phyloP scores from a whole-genome alignment of 2,797 vertebrate genomes.

The Poecilia gillii region DNA sequence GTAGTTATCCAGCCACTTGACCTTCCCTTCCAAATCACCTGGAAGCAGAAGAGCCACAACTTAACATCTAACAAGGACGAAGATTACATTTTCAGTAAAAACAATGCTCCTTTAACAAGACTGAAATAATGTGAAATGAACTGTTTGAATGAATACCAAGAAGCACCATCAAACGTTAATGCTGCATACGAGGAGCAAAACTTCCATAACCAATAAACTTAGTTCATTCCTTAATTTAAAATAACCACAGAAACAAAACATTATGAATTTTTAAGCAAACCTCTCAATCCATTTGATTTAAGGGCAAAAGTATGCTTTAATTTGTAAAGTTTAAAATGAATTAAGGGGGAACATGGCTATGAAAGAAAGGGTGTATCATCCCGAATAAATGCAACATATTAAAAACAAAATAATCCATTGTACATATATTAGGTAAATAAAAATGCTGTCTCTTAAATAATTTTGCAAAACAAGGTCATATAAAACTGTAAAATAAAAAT shows the following conservation, averaged over 20 bases:
- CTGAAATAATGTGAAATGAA: not conserved
- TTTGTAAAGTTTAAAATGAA: not conserved
- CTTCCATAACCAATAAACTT: not conserved
- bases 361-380: not conserved
- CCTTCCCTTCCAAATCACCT: conserved; percentile 94
- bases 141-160: not conserved
- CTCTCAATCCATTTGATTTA: not conserved
- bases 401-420: not conserved
- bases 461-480: not conserved
- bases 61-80: not conserved
- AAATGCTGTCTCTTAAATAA: not conserved
- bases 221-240: not conserved
- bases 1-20: conserved; percentile 94
- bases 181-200: not conserved
- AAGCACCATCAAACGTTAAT: not conserved
- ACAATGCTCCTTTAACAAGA: not conserved
- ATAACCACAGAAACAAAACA: not conserved
- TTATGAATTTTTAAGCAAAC: not conserved
- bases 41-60: conserved; percentile 41
- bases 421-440: not conserved
- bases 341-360: not conserved
- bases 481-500: not conserved
- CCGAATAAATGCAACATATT: not conserved
- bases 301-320: not conserved
- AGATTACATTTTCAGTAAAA: not conserved